A percentile compares a stretch with the other conserved stretches of the same genome.
These are phyloP conservation scores for Limnephilus marmoratus DNA, from an alignment of 2,888 invertebrate genomes.

Conservation along the genomic window DNA sequence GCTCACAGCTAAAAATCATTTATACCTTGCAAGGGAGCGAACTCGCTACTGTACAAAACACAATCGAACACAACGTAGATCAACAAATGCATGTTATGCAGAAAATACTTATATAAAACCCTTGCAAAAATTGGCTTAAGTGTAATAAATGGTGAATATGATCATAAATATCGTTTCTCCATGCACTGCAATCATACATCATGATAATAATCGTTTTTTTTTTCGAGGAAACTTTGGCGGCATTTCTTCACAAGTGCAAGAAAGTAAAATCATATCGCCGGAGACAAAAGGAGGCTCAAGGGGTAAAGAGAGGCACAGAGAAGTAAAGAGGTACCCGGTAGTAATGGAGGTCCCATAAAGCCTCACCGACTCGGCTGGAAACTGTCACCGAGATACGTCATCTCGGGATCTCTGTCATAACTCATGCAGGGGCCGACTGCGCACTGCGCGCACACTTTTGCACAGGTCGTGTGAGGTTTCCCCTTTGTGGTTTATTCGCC, in stretches of 20 bases:
- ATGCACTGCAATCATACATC: background rate
- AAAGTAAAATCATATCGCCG: background rate
- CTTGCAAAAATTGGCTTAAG: background rate
- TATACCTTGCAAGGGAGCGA: no score
- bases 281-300: background rate
- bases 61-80: no score
- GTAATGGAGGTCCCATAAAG: slow-evolving; percentile 52
- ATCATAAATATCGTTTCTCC: background rate
- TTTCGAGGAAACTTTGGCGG: background rate
- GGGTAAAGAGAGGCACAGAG: background rate
- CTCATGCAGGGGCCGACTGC: slow-evolving; percentile 48
- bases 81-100: no score
- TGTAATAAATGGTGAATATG: background rate
- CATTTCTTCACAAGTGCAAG: background rate
- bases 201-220: background rate
- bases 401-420: slow-evolving; percentile 59
- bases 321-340: slow-evolving; percentile 49
- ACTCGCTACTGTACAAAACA: no score
- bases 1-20: no score
- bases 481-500: slow-evolving; percentile 34
- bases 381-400: slow-evolving; percentile 62
- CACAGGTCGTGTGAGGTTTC: slow-evolving; percentile 38
- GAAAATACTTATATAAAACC: background rate
- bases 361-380: slow-evolving; percentile 55
- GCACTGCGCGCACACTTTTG: background rate